phyloP scores from a whole-genome alignment of 2,888 invertebrate genomes.

The Boloria selene region DNA sequence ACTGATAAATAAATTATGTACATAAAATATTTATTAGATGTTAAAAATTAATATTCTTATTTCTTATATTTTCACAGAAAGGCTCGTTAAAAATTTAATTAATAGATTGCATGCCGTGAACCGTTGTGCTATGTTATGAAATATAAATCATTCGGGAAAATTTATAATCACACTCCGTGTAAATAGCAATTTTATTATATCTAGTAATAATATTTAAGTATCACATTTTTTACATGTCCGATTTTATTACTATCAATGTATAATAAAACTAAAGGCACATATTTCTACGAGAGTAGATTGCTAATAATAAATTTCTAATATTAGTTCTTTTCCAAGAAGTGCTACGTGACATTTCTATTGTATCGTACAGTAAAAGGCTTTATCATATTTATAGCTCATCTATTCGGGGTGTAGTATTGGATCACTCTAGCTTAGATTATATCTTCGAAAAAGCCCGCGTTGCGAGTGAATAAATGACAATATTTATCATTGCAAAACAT shows the following conservation, averaged over 20 bases:
- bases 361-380: slow-evolving; percentile 14
- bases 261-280: not conserved
- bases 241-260: not conserved
- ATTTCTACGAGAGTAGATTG: not conserved
- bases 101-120: not conserved
- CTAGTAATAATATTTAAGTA: no score
- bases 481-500: slow-evolving; percentile 7
- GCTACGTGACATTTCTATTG: slow-evolving; percentile 20
- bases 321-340: slow-evolving; percentile 6
- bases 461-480: slow-evolving; percentile 4
- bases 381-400: slow-evolving; percentile 29
- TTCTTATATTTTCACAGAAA: not conserved
- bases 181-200: no score
- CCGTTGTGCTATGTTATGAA: not conserved
- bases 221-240: no score
- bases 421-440: slow-evolving; percentile 16
- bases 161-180: no score
- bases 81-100: not conserved
- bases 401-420: slow-evolving; percentile 22
- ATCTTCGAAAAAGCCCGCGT: slow-evolving; percentile 9
- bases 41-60: not conserved
- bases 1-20: no score
- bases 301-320: slow-evolving; percentile 21
- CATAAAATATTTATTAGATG: no score
- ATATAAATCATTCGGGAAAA: slow-evolving; percentile 1